A percentile compares a stretch with the other conserved stretches of the same genome.
Evolutionary conservation across 2,888 invertebrate genomes (phyloP).

Genomic region (Heliconius sara): DNA sequence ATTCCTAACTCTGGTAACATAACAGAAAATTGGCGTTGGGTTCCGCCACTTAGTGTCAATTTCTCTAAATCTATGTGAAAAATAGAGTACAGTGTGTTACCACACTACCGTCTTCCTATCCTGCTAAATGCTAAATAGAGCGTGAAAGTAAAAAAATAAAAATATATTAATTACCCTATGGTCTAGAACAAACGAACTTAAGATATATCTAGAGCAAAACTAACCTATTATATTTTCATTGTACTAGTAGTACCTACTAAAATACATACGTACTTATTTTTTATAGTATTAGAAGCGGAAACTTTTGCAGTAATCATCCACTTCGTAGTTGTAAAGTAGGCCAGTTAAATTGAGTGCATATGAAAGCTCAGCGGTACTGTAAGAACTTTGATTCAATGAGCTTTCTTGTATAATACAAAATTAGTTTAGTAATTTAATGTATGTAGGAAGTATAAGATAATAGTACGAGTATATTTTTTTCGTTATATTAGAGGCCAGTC

Average conservation of each 20-base stretch:
- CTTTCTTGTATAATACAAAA: background rate
- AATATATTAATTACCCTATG: background rate
- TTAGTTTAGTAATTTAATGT: background rate
- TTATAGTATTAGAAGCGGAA: background rate
- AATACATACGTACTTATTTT: background rate
- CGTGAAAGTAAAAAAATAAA: background rate
- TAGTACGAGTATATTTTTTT: too few species aligned
- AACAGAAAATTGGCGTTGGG: background rate
- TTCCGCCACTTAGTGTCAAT: background rate
- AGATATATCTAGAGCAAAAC: background rate
- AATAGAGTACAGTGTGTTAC: too few species aligned
- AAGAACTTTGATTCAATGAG: constrained; percentile 4
- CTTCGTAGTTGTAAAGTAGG: constrained; percentile 1
- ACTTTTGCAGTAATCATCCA: background rate
- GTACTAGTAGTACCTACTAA: background rate
- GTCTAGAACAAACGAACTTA: background rate
- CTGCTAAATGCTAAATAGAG: background rate
- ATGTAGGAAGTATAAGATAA: background rate
- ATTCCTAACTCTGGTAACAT: background rate
- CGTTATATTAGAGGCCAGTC: too few species aligned
- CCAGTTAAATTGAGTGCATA: constrained; percentile 3
- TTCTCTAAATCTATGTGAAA: too few species aligned
- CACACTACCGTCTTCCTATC: background rate
- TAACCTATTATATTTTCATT: background rate
- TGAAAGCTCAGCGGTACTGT: background rate